Base-by-base conservation (phyloP, 2,113 vertebrate genomes). In the Zingel zingel region DNA sequence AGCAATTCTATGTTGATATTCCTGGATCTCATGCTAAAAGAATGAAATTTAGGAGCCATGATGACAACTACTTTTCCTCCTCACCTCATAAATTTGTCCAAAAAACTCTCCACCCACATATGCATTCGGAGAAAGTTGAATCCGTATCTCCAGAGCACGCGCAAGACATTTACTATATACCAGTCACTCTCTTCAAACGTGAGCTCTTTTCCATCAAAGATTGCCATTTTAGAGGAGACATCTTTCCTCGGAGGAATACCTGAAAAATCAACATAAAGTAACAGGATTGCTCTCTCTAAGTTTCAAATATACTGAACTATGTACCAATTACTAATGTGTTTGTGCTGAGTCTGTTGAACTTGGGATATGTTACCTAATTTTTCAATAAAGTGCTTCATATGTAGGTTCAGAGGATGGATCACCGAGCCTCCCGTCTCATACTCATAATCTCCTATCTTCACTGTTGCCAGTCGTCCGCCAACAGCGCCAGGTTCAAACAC, bases 51-150 rank as follows among this genome's bases (percentile, higher is more conserved):
- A 12, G 23, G 2, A 23, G 56, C 6, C 8, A 19, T 25, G 48
- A 23, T 25, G 48, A 23, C 33, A 58, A 39, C 8, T n/a, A 14
- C 8, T 48, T 53, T 53, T 72, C 5, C 21, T 67, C 15, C 83
- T 89, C 91, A 98, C 98, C 97, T 96, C 97, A 99, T 99, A 79
- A 99, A 99, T 79, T 97, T 99, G 91, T 99, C 97, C 80, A 99
- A 59, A 67, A 98, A 0, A 30, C 95, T 94, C 87, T 99, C 98
- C 88, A 98, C 96, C 98, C 98, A 99, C 96, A 98, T 97, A 84
- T 96, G 95, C 97, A 98, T 96, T 8, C 98, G 95, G 2, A 99
- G 83, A 47, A 96, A 92, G 79, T 95, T 97, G 66, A 99, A 94
- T 6, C 98, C 97, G 0, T 99, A 98, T 54, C 71, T 86, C 98